Base-by-base conservation (phyloP, 2,797 vertebrate genomes). In the Poeciliopsis turneri region DNA sequence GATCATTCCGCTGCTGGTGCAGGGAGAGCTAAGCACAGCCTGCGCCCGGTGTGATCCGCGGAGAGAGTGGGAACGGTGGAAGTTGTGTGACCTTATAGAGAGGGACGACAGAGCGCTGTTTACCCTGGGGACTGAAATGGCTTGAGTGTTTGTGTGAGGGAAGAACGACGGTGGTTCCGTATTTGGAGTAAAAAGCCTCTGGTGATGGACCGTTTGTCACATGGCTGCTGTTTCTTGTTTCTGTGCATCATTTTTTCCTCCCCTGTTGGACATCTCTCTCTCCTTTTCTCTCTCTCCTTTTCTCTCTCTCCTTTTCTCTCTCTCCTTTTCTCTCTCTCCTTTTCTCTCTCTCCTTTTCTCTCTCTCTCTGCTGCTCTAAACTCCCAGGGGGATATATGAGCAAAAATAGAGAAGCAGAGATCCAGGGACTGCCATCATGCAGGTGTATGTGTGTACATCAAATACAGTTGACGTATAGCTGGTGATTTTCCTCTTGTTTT, bases 11-110 rank as follows among this genome's bases (percentile, higher is more conserved):
- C 85, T 36, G 79, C 77, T 79, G 80, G 68, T 81, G 88, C 79
- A 76, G 75, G 64, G 75, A 76, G 73, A 79, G 83, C 74, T n/a
- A 82, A 70, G 84, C 79, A 77, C 78, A 64, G 77, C 64, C 57
- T 82, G 36, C 70, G 72, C 49, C 78, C 73, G 11, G 70, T 81
- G 64, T 36, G 64, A 75, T 64, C 59, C 9, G 11, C 74, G 15
- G 55, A 51, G 55, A 51, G 83, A 25, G 74, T 30, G 74, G 76
- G 78, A 68, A 79, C 81, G 79, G 78, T 82, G 18, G 83, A 87
- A 59, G 90, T 85, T 88, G 82, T 83, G 86, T 82, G 86, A 88
- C 86, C 87, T 84, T 77, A 70, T 28, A 86, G 53, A 86, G 53
- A 78, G 75, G 68, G 78, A 80, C 82, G 83, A 86, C 76, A 59